Percentiles rank a stretch among this genome's conserved stretches.
Conservation (phyloP, 2,888 invertebrate genomes). For the Anodontia alba region DNA sequence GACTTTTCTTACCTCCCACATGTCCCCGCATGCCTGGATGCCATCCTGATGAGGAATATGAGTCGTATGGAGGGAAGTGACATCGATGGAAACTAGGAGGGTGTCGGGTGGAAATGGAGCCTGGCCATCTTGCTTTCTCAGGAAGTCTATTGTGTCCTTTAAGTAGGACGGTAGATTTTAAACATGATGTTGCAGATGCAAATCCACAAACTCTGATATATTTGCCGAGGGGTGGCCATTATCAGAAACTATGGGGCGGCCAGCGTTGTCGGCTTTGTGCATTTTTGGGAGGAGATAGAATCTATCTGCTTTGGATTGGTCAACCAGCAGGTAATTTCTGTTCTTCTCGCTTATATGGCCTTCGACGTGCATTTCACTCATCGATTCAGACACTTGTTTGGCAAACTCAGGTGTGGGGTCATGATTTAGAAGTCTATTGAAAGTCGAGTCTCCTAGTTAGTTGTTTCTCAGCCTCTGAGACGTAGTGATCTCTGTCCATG, state of each 20-base stretch:
- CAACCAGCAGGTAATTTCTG: neutral
- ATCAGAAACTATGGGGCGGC: slow-evolving; percentile 35
- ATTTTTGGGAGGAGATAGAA: slow-evolving; percentile 36
- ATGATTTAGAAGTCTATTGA: too few relatives aligned
- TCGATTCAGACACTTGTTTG: too few relatives aligned
- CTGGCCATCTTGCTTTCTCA: slow-evolving; percentile 4
- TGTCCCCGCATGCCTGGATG: slow-evolving; percentile 19
- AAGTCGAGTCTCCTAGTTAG: too few relatives aligned
- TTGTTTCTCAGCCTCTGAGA: too few relatives aligned
- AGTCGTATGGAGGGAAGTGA: slow-evolving; percentile 5
- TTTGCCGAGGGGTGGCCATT: slow-evolving; percentile 29
- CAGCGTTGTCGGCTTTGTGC: slow-evolving; percentile 25
- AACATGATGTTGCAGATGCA: slow-evolving; percentile 25
- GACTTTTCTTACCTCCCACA: neutral
- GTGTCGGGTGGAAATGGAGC: neutral
- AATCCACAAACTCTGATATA: slow-evolving; percentile 32
- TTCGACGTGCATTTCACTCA: too few relatives aligned
- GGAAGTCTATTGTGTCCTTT: slow-evolving; percentile 19
- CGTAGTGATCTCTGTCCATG: too few relatives aligned
- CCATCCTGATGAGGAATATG: slow-evolving; percentile 28
- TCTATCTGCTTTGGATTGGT: slow-evolving; percentile 16
- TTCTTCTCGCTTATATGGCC: too few relatives aligned
- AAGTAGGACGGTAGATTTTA: slow-evolving; percentile 13
- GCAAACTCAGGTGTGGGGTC: too few relatives aligned
- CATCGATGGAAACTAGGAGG: slow-evolving; percentile 33